phyloP scores from a whole-genome alignment of 1,140 invertebrate species.

The Limonius californicus region DNA sequence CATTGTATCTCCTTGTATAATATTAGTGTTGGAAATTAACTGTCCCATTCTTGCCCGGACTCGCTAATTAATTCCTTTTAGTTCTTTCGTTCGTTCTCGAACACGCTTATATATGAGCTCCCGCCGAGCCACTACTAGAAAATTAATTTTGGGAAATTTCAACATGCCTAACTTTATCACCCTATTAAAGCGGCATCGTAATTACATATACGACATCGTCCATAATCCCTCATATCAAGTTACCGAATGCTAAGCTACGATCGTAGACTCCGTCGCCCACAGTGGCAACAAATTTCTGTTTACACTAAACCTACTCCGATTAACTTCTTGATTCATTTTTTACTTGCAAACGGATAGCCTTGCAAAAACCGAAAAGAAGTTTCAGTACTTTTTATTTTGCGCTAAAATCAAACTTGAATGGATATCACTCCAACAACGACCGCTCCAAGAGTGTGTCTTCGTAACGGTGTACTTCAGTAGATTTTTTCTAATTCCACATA shows the following conservation, averaged over 20 bases:
- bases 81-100: background rate
- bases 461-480: too few species aligned
- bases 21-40: background rate
- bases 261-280: too few species aligned
- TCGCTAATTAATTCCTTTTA: slow-evolving; percentile 7
- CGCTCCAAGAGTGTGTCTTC: too few species aligned
- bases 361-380: too few species aligned
- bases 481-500: too few species aligned
- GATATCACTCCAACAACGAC: too few species aligned
- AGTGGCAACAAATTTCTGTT: background rate
- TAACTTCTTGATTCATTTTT: too few species aligned
- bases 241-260: background rate
- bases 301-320: background rate
- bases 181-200: slow-evolving; percentile 1
- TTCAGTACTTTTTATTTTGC: too few species aligned
- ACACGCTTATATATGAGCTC: background rate
- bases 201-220: background rate
- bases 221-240: background rate
- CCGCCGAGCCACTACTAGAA: background rate
- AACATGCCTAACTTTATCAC: background rate
- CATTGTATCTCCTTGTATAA: slow-evolving; percentile 17
- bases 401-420: too few species aligned
- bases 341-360: too few species aligned
- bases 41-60: background rate
- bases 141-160: slow-evolving; percentile 1